Conservation (phyloP, 2,113 vertebrate genomes). For the Pongo pygmaeus region DNA sequence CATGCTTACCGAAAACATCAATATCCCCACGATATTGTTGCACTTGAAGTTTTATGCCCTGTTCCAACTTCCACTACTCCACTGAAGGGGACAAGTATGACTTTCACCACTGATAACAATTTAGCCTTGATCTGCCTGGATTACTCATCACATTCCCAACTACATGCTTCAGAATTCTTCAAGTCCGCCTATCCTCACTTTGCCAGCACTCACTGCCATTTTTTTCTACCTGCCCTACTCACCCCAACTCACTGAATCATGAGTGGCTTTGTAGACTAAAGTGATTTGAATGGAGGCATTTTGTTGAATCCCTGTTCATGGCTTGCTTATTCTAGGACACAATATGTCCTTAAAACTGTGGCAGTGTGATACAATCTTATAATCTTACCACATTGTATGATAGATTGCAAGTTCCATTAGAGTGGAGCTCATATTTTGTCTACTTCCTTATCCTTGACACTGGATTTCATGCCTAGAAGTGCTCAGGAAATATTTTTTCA, state of each 20-base stretch:
- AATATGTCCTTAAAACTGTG: neutral
- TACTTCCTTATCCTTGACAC: neutral
- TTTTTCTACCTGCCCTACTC: neutral
- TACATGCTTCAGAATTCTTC: neutral
- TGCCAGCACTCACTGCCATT: neutral
- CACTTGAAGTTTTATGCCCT: neutral
- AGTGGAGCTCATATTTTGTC: neutral
- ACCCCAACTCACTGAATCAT: neutral
- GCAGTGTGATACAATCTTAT: neutral
- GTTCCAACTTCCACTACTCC: neutral
- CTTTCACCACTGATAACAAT: neutral
- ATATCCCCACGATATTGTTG: neutral
- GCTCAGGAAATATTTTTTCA: neutral
- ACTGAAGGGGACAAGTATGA: neutral
- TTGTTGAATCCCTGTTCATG: neutral
- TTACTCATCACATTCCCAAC: neutral
- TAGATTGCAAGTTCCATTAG: neutral
- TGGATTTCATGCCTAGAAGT: neutral
- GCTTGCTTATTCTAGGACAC: neutral
- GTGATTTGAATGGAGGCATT: neutral
- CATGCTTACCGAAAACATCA: neutral
- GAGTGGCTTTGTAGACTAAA: neutral
- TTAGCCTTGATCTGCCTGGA: neutral
- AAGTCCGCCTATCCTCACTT: neutral
- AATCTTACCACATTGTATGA: neutral